Evolutionary conservation across 2,888 invertebrate genomes (phyloP), one percentile per base, ranked within the genome.

Genomic region (Proisotoma minuta): DNA sequence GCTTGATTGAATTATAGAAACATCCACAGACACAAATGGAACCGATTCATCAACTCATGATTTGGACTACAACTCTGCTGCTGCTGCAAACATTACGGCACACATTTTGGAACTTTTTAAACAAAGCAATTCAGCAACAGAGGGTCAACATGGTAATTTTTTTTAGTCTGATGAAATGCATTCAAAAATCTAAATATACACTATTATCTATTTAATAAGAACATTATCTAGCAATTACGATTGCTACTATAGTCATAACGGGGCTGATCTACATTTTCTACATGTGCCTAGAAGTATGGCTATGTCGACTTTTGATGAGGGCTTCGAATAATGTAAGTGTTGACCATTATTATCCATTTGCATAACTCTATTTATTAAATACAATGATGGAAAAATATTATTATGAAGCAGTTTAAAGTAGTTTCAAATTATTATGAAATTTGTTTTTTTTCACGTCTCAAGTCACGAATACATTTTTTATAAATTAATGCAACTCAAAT

Each of bases 291-390:
- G 65, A 65, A 54, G 62, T 65, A 34, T 65, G 65, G 65, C 50
- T 65, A 8, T 65, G 65, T 23, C 52, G 65, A 39, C 39, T 65
- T 20, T 40, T 65, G 20, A 48, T 65, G 18, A 58, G 62, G 22
- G 65, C 65, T 18, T 51, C 65, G 5, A 65, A 65, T 27, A 65
- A 65, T 51, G 65, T 65, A 52, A 57, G 65, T n/a, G n/a, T 57
- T 29, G 15, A 50, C 28, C 20, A 40, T 26, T 24, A 39, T 53
- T 29, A 43, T 43, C 20, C 18, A n/a, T 15, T 23, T 47, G n/a
- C 5, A 52, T 27, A 52, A 10, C n/a, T n/a, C n/a, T n/a, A n/a
- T n/a, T n/a, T n/a, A n/a, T n/a, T n/a, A n/a, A n/a, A n/a, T n/a
- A n/a, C n/a, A n/a, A n/a, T n/a, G n/a, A n/a, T n/a, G n/a, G n/a